Evolutionary conservation across 2,113 vertebrate species (phyloP).

Genomic region (Numenius arquata): DNA sequence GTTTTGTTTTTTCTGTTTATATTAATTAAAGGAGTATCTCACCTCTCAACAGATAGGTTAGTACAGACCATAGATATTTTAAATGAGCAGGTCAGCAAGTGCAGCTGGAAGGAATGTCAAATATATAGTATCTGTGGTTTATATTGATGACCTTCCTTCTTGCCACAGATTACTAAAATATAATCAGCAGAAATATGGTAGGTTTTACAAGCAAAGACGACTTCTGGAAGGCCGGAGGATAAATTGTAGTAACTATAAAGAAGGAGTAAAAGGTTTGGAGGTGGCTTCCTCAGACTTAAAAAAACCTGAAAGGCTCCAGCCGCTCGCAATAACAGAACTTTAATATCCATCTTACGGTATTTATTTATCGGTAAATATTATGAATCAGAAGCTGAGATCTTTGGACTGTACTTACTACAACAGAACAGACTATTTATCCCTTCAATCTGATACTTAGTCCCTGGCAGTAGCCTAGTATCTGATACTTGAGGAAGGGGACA

Average conservation of each 20-base stretch:
- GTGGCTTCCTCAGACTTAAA: background rate
- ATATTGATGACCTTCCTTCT: conserved; percentile 61
- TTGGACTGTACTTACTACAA: background rate
- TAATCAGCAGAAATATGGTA: conserved; percentile 15
- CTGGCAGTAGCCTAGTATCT: background rate
- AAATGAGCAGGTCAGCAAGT: conserved; percentile 32
- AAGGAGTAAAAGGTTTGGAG: background rate
- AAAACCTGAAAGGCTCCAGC: background rate
- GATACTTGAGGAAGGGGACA: background rate
- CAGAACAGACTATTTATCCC: background rate
- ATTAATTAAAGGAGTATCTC: conserved; percentile 52
- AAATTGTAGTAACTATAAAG: background rate
- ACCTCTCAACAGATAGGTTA: conserved; percentile 18
- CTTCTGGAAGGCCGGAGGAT: conserved; percentile 28
- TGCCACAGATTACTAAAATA: conserved; percentile 47
- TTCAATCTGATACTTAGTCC: background rate
- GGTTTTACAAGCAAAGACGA: conserved; percentile 29
- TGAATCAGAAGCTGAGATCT: background rate
- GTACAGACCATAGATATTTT: conserved; percentile 30
- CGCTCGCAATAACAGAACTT: background rate
- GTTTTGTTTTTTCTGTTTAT: background rate
- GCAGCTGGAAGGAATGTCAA: conserved; percentile 45
- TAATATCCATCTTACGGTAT: background rate
- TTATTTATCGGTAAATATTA: background rate
- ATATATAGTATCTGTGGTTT: conserved; percentile 44